These are phyloP conservation scores for Percina caprodes DNA, from an alignment of 2,113 vertebrate species.

Conservation along the genomic window DNA sequence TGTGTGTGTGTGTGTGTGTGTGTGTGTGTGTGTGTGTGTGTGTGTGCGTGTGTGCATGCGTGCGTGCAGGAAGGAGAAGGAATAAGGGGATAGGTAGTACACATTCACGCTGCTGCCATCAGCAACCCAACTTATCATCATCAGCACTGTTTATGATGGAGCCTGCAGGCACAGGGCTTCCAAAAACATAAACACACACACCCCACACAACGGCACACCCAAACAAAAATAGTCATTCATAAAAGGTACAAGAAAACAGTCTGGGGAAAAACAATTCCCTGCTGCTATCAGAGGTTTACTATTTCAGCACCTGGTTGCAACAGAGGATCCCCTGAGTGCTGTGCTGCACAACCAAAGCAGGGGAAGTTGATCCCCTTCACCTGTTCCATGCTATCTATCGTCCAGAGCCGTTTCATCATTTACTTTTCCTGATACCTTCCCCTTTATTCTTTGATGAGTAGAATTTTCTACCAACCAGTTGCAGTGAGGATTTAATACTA, in stretches of 20 bases:
- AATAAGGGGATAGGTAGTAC: slow-evolving; percentile 19
- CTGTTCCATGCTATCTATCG: slow-evolving; percentile 13
- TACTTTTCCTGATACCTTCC: slow-evolving; percentile 1
- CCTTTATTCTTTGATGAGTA: slow-evolving; percentile 1
- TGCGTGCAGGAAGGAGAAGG: too few relatives aligned
- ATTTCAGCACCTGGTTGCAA: slow-evolving; percentile 51
- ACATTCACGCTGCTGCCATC: slow-evolving; percentile 28
- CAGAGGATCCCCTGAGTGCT: slow-evolving; percentile 28
- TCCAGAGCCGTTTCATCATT: slow-evolving; percentile 3
- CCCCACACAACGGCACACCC: slow-evolving; percentile 12
- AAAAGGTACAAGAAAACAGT: slow-evolving; percentile 38
- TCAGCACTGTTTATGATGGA: slow-evolving; percentile 54
- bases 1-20: background rate
- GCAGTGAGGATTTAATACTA: background rate
- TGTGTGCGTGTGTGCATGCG: too few relatives aligned
- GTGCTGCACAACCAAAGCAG: slow-evolving; percentile 41
- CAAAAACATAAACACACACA: slow-evolving; percentile 18
- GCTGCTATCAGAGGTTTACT: slow-evolving; percentile 46
- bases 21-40: background rate
- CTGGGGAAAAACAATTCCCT: slow-evolving; percentile 27
- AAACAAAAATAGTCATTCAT: slow-evolving; percentile 34
- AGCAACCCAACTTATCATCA: slow-evolving; percentile 57
- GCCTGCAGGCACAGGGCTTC: slow-evolving; percentile 41
- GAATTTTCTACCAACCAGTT: slow-evolving; percentile 8
- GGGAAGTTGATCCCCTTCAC: slow-evolving; percentile 27